Evolutionary conservation across 2,888 invertebrate genomes (phyloP).

Genomic region (Chorisops tibialis): DNA sequence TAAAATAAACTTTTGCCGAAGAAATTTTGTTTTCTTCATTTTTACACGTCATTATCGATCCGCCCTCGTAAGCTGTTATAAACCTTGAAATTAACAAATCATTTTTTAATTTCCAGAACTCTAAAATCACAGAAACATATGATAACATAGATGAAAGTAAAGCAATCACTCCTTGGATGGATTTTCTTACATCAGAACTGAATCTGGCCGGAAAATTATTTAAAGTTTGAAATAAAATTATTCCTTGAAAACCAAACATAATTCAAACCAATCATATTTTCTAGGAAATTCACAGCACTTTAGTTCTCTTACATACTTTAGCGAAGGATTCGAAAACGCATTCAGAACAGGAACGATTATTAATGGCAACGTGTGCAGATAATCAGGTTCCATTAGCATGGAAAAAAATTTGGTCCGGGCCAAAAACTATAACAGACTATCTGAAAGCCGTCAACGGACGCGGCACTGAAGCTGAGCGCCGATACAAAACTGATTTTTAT

Average conservation of each 20-base stretch:
- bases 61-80: too few species aligned
- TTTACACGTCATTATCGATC: too few species aligned
- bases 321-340: conserved; percentile 38
- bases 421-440: conserved; percentile 45
- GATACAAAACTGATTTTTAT: conserved; percentile 41
- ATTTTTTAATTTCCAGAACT: conserved; percentile 39
- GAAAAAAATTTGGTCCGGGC: conserved; percentile 48
- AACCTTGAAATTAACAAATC: too few species aligned
- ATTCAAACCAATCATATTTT: conserved; percentile 1
- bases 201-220: conserved; percentile 43
- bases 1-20: too few species aligned
- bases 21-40: too few species aligned
- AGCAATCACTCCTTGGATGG: conserved; percentile 42
- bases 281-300: conserved; percentile 44
- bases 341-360: conserved; percentile 35
- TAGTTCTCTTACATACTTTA: conserved; percentile 42
- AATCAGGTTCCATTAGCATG: conserved; percentile 47
- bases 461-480: conserved; percentile 44
- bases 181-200: conserved; percentile 46
- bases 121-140: conserved; percentile 38
- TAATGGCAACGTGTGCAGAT: conserved; percentile 41
- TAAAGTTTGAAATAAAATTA: conserved; percentile 30
- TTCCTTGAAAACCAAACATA: not conserved
- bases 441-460: conserved; percentile 45
- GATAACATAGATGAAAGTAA: conserved; percentile 36